Percentiles rank a stretch among this genome's conserved stretches.
These are phyloP conservation scores for Slavum lentiscoides DNA, from an alignment of 2,888 invertebrate genomes.

Conservation along the genomic window DNA sequence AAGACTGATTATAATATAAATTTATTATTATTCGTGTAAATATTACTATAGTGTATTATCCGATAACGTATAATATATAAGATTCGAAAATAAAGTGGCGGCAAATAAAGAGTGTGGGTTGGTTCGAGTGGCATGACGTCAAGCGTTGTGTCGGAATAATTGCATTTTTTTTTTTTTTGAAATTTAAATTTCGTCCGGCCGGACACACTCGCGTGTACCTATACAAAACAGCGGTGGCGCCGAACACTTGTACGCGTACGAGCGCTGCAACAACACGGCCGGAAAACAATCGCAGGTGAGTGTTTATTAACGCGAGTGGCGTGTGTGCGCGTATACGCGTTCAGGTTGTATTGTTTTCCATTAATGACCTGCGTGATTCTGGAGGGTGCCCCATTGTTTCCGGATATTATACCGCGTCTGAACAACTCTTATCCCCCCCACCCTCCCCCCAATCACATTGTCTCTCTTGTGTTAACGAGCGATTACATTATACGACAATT, in stretches of 20 bases:
- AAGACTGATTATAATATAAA: no score
- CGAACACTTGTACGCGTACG: slow-evolving; percentile 30
- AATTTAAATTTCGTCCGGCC: slow-evolving; percentile 4
- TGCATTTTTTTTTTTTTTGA: no score
- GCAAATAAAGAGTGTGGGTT: no score
- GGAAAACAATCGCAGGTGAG: slow-evolving; percentile 50
- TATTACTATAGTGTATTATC: no score
- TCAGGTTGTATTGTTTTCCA: slow-evolving; percentile 53
- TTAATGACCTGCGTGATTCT: slow-evolving; percentile 51
- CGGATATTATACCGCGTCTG: slow-evolving; percentile 22
- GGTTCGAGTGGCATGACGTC: no score
- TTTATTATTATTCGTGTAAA: no score
- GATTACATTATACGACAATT: no score
- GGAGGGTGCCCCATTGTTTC: slow-evolving; percentile 47
- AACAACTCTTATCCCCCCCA: slow-evolving; percentile 38
- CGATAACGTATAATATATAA: no score
- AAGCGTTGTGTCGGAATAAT: no score
- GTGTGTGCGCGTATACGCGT: not conserved
- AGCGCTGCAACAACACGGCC: slow-evolving; percentile 5
- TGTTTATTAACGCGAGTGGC: slow-evolving; percentile 45
- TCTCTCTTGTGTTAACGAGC: slow-evolving; percentile 23
- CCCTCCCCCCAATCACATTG: not conserved
- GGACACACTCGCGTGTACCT: slow-evolving; percentile 17
- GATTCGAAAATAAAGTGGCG: no score
- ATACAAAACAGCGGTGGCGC: slow-evolving; percentile 20